These are phyloP conservation scores for Falcunculus frontatus DNA, from an alignment of 2,113 vertebrate species.

Conservation along the genomic window DNA sequence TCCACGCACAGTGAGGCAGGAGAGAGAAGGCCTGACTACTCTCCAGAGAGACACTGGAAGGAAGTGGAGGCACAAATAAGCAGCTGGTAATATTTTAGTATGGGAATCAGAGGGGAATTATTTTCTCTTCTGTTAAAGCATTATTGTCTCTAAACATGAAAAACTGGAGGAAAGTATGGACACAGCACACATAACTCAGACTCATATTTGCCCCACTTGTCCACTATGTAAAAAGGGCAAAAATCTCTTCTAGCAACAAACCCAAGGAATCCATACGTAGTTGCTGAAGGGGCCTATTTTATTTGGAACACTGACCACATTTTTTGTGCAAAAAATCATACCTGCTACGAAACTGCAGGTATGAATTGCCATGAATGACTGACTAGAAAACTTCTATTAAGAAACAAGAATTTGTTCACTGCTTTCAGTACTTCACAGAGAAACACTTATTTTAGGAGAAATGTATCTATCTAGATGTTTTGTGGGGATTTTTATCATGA, in stretches of 20 bases:
- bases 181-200: background rate
- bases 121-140: background rate
- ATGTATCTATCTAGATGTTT: background rate
- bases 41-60: background rate
- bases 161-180: background rate
- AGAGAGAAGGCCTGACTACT: background rate
- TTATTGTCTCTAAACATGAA: background rate
- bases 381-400: background rate
- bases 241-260: background rate
- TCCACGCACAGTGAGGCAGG: background rate
- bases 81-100: background rate
- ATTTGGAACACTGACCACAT: background rate
- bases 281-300: background rate
- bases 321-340: background rate
- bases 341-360: background rate
- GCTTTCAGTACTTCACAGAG: background rate
- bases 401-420: background rate
- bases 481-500: background rate
- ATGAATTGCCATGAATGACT: background rate
- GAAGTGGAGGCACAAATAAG: background rate
- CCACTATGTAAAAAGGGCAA: background rate
- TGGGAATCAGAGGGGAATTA: background rate
- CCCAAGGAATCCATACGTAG: background rate
- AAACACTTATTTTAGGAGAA: background rate
- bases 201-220: background rate